phyloP scores from a whole-genome alignment of 2,113 vertebrate species.

The Gnathonemus echidnorhynchus region DNA sequence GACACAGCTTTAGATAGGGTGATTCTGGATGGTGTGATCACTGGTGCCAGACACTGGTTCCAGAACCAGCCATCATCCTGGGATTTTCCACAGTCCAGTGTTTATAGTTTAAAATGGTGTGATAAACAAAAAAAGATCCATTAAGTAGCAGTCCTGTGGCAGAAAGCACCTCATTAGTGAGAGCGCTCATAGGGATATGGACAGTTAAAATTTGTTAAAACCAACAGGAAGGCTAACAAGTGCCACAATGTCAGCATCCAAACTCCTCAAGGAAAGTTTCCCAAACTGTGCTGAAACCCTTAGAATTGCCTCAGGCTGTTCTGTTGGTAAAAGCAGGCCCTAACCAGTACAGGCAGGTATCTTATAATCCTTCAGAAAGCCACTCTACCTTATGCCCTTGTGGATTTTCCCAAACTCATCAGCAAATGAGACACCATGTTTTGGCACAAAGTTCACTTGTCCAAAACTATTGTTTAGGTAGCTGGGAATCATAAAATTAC shows the following conservation, averaged over 20 bases:
- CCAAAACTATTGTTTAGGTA: not conserved
- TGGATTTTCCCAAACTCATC: not conserved
- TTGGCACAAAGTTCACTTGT: not conserved
- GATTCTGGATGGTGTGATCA: not conserved
- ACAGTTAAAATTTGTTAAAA: not conserved
- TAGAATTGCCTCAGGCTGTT: not conserved
- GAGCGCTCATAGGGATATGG: not conserved
- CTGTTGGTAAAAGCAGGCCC: not conserved
- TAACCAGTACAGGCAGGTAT: slow-evolving; percentile 9
- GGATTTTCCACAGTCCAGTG: not conserved
- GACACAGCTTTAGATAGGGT: not conserved
- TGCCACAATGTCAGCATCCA: not conserved
- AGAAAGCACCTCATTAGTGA: not conserved
- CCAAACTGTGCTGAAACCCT: not conserved
- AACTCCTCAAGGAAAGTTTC: not conserved
- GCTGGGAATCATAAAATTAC: not conserved
- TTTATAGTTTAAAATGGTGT: not conserved
- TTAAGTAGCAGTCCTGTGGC: not conserved
- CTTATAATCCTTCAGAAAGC: slow-evolving; percentile 21
- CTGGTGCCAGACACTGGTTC: not conserved
- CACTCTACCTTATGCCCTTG: not conserved
- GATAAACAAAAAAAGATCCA: not conserved
- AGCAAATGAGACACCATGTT: not conserved
- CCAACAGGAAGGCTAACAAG: not conserved
- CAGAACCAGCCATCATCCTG: not conserved